Conservation (phyloP, 2,888 invertebrate genomes). For the Calameuta filiformis region DNA sequence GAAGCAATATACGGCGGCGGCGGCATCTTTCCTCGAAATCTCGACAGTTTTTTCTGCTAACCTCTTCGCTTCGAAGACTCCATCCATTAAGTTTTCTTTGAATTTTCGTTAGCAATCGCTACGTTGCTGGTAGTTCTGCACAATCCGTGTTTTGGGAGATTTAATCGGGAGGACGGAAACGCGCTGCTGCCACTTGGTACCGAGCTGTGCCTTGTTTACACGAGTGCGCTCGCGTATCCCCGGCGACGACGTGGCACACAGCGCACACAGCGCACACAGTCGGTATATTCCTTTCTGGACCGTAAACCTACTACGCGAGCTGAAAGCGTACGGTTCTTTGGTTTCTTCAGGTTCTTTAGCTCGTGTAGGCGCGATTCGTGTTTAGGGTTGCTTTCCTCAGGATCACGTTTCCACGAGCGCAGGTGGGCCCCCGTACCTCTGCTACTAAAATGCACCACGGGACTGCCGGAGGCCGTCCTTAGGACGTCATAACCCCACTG, state of each 20-base stretch:
- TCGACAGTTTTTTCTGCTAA: not conserved
- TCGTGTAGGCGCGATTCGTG: not conserved
- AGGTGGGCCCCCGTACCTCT: not conserved
- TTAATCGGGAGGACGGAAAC: constrained; percentile 22
- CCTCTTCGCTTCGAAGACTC: not conserved
- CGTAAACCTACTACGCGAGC: not conserved
- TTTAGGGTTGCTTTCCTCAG: not conserved
- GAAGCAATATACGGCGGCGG: not conserved
- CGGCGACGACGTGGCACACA: not conserved
- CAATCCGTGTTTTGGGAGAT: not conserved
- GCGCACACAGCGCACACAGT: not conserved
- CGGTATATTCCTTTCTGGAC: not conserved
- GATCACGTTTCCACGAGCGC: not conserved
- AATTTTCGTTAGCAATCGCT: not conserved
- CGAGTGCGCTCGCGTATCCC: constrained; percentile 17
- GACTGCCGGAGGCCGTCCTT: not conserved
- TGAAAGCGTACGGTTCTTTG: not conserved
- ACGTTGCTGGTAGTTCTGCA: not conserved
- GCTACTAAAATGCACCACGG: not conserved
- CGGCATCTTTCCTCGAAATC: not conserved
- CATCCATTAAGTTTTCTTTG: not conserved
- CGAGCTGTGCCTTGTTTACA: constrained; percentile 35
- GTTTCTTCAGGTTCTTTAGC: not conserved
- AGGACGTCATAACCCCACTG: too few species aligned
- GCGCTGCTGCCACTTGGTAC: constrained; percentile 25